Evolutionary conservation across 2,113 vertebrate species (phyloP).

Genomic region (Anoura caudifer): DNA sequence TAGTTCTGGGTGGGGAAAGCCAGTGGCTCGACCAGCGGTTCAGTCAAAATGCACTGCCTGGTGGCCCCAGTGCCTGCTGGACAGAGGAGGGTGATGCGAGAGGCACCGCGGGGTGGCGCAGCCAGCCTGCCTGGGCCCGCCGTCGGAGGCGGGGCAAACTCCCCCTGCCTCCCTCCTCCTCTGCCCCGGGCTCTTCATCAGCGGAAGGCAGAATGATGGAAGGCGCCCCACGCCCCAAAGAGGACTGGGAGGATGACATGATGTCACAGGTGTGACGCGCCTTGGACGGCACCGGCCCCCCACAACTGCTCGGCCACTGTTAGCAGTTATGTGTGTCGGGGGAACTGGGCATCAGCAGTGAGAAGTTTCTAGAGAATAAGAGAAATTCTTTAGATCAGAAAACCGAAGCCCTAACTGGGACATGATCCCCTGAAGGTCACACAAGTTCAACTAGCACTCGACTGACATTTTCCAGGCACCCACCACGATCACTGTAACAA

Average conservation of each 20-base stretch:
- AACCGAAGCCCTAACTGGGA: not conserved
- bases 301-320: not conserved
- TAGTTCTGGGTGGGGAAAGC: accelerated
- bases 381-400: not conserved
- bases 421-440: not conserved
- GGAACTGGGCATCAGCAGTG: not conserved
- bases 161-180: too few relatives aligned
- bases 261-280: too few relatives aligned
- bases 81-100: not conserved
- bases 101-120: accelerated
- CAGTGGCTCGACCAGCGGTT: accelerated
- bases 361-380: not conserved
- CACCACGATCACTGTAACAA: accelerated
- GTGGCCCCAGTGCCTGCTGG: not conserved
- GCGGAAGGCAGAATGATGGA: not conserved
- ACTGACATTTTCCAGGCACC: not conserved
- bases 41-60: accelerated
- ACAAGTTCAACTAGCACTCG: not conserved
- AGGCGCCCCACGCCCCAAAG: not conserved
- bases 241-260: not conserved
- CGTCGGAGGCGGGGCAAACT: not conserved
- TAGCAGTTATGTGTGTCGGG: not conserved
- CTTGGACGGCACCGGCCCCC: not conserved
- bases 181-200: not conserved
- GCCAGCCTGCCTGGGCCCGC: not conserved